Evolutionary conservation across 2,888 invertebrate species (phyloP).

Genomic region (Caenorhabditis parvicauda): DNA sequence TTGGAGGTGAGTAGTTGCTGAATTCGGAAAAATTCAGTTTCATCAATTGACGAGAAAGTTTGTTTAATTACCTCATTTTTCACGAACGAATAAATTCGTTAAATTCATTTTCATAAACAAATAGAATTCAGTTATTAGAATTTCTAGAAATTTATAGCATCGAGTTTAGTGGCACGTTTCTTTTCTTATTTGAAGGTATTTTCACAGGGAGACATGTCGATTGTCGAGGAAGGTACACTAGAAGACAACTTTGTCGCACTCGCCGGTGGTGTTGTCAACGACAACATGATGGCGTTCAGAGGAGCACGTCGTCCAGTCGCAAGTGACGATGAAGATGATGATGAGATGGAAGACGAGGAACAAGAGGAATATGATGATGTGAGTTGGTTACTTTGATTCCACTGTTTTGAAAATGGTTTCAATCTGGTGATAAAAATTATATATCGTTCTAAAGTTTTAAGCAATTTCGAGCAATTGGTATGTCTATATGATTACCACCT

Average conservation of each 20-base stretch:
- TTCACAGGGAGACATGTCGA: slow-evolving; percentile 69
- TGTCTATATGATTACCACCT: background rate
- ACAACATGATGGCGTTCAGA: slow-evolving; percentile 14
- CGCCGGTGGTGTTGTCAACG: slow-evolving; percentile 69
- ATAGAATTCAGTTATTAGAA: background rate
- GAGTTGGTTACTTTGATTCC: slow-evolving; percentile 37
- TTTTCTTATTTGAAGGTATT: too few relatives aligned
- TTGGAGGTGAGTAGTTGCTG: background rate
- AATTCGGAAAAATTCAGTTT: too few relatives aligned
- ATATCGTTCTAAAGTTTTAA: background rate
- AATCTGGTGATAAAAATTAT: slow-evolving; percentile 6
- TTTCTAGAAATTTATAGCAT: too few relatives aligned
- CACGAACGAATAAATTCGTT: too few relatives aligned
- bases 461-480: background rate
- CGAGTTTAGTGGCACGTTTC: too few relatives aligned
- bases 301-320: background rate
- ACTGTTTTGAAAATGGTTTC: slow-evolving; percentile 18
- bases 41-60: too few relatives aligned
- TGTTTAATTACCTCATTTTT: too few relatives aligned
- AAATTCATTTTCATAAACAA: slow-evolving; percentile 24
- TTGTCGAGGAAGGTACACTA: slow-evolving; percentile 79
- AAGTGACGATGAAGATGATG: slow-evolving; percentile 20
- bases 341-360: slow-evolving; percentile 19
- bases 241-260: slow-evolving; percentile 88
- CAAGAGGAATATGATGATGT: slow-evolving; percentile 36